Evolutionary conservation across 2,113 vertebrate genomes (phyloP).

Genomic region (Marcusenius ussheri): DNA sequence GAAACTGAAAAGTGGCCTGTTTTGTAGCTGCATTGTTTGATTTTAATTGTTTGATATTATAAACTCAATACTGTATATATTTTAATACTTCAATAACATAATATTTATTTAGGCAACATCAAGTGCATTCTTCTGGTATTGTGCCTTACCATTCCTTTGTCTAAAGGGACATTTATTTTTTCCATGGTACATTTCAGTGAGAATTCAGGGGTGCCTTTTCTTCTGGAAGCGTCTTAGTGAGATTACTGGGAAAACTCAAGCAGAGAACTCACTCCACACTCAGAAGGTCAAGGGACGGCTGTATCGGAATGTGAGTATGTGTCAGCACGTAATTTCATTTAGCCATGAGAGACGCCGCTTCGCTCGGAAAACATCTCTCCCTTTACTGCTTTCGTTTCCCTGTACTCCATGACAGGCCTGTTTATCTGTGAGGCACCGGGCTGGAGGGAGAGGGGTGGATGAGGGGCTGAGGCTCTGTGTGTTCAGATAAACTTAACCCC

Average conservation of each 20-base stretch:
- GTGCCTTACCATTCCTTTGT: background rate
- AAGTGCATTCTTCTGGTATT: background rate
- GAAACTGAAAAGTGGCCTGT: background rate
- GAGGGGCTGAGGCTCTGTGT: background rate
- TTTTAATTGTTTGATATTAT: background rate
- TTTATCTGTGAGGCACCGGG: background rate
- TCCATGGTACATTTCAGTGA: background rate
- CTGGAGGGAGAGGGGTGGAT: background rate
- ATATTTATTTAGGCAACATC: background rate
- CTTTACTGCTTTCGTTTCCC: background rate
- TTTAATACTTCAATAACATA: background rate
- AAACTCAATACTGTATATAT: background rate
- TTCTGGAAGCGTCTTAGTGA: background rate
- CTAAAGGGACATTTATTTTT: background rate
- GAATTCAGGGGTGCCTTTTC: background rate
- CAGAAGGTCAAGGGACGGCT: background rate
- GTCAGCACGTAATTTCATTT: constrained; percentile 8
- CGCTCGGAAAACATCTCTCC: background rate
- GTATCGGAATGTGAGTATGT: background rate
- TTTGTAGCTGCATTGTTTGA: background rate
- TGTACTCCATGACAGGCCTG: background rate
- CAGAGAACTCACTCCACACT: background rate
- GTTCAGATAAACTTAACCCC: background rate
- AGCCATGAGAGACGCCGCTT: background rate
- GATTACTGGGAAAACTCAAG: background rate